Evolutionary conservation across 2,888 invertebrate genomes (phyloP).

Genomic region (Sinohyriopsis cumingii): DNA sequence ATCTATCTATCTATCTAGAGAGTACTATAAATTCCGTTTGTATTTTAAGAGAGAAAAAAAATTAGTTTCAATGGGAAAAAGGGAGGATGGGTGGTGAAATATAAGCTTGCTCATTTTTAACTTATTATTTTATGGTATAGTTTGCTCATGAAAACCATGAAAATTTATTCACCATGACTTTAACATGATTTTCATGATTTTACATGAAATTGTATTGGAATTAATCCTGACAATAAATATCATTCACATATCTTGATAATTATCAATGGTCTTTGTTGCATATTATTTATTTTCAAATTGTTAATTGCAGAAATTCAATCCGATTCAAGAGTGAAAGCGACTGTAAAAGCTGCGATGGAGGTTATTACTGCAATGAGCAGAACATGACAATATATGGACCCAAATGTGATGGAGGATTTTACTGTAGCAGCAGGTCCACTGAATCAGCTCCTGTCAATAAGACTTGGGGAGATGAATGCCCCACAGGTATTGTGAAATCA

Average conservation of each 20-base stretch:
- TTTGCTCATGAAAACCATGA: too few relatives aligned
- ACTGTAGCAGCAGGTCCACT: slow-evolving; percentile 59
- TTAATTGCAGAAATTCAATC: slow-evolving; percentile 36
- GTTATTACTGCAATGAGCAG: slow-evolving; percentile 60
- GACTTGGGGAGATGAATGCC: slow-evolving; percentile 65
- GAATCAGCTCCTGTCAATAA: slow-evolving; percentile 57
- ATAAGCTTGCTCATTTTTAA: too few relatives aligned
- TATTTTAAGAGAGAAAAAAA: too few relatives aligned
- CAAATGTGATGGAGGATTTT: slow-evolving; percentile 62
- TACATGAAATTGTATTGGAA: too few relatives aligned
- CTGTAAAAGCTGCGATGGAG: slow-evolving; percentile 58
- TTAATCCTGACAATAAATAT: too few relatives aligned
- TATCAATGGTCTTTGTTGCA: neutral
- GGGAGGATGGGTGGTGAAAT: too few relatives aligned
- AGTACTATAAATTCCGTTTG: too few relatives aligned
- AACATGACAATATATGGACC: slow-evolving; percentile 60
- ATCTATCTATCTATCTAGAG: too few relatives aligned
- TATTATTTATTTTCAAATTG: neutral
- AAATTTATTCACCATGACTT: too few relatives aligned
- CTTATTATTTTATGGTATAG: too few relatives aligned
- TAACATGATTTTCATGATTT: too few relatives aligned
- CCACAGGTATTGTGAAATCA: slow-evolving; percentile 51
- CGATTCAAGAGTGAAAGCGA: slow-evolving; percentile 25
- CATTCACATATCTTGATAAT: neutral
- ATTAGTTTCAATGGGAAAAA: too few relatives aligned